phyloP scores from a whole-genome alignment of 1,140 invertebrate genomes.

The Penaeus vannamei region DNA sequence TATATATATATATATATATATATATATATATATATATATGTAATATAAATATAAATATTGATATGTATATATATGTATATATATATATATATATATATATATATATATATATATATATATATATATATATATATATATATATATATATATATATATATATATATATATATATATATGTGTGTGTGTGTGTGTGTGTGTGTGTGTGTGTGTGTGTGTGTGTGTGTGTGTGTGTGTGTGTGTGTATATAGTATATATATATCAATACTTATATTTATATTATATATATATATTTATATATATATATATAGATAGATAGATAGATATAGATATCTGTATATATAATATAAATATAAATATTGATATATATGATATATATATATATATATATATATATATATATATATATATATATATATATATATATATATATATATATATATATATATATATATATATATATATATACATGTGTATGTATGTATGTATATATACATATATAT shows the following conservation, averaged over 20 bases:
- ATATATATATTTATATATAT: neutral
- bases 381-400: no score
- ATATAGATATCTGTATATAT: neutral
- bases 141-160: neutral
- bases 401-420: no score
- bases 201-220: neutral
- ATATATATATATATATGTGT: neutral
- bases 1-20: no score
- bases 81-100: neutral
- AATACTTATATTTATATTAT: neutral
- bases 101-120: neutral
- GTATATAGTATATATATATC: neutral
- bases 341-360: no score
- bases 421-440: no score
- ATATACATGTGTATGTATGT: no score
- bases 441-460: no score
- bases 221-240: neutral
- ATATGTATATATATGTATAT: neutral
- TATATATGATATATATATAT: neutral
- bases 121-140: slow-evolving; percentile 15
- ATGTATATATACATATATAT: no score
- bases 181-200: neutral
- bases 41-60: neutral
- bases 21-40: neutral
- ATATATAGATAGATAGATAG: neutral